phyloP scores from a whole-genome alignment of 1,140 invertebrate species.

The Cherax destructor region DNA sequence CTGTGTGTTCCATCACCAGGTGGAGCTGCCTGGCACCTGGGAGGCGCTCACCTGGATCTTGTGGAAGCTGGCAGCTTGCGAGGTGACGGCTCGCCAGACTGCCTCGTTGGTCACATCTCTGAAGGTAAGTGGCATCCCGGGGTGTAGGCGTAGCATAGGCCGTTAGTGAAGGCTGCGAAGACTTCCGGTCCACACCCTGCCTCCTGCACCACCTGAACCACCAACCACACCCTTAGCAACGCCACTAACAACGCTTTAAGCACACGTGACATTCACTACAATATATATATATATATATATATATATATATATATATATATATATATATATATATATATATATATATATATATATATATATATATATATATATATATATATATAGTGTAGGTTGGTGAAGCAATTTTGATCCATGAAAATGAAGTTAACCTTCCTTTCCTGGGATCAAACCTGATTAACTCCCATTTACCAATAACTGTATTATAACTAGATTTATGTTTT shows the following conservation, averaged over 20 bases:
- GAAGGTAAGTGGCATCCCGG: slow-evolving; percentile 86
- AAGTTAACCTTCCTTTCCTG: too few species aligned
- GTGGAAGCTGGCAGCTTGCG: slow-evolving; percentile 86
- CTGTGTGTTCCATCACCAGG: slow-evolving; percentile 23
- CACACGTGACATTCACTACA: background rate
- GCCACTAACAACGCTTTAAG: background rate
- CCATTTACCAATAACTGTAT: too few species aligned
- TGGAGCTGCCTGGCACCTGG: too few species aligned
- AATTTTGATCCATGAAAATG: too few species aligned
- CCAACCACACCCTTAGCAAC: background rate
- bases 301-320: too few species aligned
- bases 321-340: too few species aligned
- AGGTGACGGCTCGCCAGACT: slow-evolving; percentile 86
- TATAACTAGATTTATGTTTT: too few species aligned
- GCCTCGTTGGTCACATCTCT: slow-evolving; percentile 82
- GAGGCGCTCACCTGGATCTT: slow-evolving; percentile 75
- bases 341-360: background rate
- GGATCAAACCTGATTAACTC: too few species aligned
- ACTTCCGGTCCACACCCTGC: slow-evolving; percentile 88
- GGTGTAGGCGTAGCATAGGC: slow-evolving; percentile 93
- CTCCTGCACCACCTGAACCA: slow-evolving; percentile 78
- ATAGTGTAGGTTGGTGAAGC: too few species aligned
- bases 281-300: background rate
- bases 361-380: background rate
- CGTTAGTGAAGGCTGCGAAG: slow-evolving; percentile 95